phyloP scores from a whole-genome alignment of 2,113 vertebrate species.

The Hiodon tergisus region DNA sequence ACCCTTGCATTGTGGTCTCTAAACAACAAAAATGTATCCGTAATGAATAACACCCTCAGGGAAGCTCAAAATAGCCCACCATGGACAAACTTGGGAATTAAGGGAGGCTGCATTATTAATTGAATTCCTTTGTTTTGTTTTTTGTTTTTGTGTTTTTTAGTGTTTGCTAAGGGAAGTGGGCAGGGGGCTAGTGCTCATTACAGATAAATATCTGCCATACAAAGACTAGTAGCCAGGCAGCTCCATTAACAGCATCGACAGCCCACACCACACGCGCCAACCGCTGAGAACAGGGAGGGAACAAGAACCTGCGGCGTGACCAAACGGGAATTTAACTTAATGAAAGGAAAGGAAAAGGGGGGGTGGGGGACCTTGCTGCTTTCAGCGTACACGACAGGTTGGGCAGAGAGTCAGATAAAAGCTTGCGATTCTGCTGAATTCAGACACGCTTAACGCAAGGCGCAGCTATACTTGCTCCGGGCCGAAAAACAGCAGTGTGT shows the following conservation, averaged over 20 bases:
- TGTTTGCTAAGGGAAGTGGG: neutral
- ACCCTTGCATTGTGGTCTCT: constrained; percentile 12
- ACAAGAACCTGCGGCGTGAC: neutral
- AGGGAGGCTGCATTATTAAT: constrained; percentile 32
- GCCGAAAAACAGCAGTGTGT: neutral
- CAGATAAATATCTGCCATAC: constrained; percentile 39
- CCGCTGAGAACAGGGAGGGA: neutral
- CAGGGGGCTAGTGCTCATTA: constrained; percentile 42
- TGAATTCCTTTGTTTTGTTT: constrained; percentile 32
- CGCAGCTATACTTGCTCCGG: neutral
- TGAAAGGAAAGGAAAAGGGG: neutral
- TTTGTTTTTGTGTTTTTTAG: constrained; percentile 13
- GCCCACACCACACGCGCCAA: neutral
- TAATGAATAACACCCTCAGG: constrained; percentile 49
- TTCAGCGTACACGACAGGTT: neutral
- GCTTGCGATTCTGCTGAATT: constrained; percentile 8
- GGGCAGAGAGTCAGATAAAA: constrained; percentile 9
- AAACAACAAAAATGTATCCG: constrained; percentile 40
- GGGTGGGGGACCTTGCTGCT: neutral
- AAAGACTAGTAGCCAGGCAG: constrained; percentile 3
- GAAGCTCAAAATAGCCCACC: constrained; percentile 32
- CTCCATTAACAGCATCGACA: neutral
- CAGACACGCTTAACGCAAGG: neutral
- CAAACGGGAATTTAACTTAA: neutral
- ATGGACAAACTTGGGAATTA: constrained; percentile 30